Evolutionary conservation across 2,888 invertebrate genomes (phyloP), one percentile per base, ranked within the genome.

Genomic region (Lobophora halterata): DNA sequence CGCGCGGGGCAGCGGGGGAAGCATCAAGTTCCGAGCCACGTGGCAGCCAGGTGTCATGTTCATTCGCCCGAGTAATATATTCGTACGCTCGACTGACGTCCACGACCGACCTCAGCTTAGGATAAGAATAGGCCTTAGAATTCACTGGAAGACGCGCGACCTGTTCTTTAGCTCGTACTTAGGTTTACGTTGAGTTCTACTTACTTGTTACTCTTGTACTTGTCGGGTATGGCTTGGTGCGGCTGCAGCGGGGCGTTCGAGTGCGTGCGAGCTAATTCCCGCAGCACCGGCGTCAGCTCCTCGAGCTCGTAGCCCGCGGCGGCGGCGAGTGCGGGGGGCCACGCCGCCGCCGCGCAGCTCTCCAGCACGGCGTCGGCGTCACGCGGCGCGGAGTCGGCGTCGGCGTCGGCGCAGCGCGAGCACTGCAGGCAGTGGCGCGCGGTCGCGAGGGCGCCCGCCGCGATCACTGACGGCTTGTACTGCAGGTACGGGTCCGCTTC

Each of bases 221-320:
- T 98, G 67, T 97, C 97, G 52, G 92, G 91, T 50, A 97, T 93
- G 27, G 97, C 96, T 71, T 94, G 94, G 69, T 97, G 96, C 19
- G 91, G 90, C 55, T 92, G 88, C 20, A 78, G 83, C 3, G 89
- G 72, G 2, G 95, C 93, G 62, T 90, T 90, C 28, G 85, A 71
- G 70, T 95, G 95, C 6, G 94, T 90, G 57, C 90, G 89, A 38
- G 91, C 90, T 40, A 97, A 87, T 61, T 92, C 89, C 13, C 89
- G 78, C 35, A 96, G 82, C 49, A 95, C 92, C 8, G 89, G 81
- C 49, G 89, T 89, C 38, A 97, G 86, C 46, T 95, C 79, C 0
- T 44, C 85, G 29, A 66, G 49, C n/a, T 61, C 13, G 79, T 96
- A 97, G 3, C 93, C 93, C 3, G 95, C 91, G 26, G 90, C 82